Conservation (phyloP, 2,113 vertebrate species). For the Salvelinus sp. region DNA sequence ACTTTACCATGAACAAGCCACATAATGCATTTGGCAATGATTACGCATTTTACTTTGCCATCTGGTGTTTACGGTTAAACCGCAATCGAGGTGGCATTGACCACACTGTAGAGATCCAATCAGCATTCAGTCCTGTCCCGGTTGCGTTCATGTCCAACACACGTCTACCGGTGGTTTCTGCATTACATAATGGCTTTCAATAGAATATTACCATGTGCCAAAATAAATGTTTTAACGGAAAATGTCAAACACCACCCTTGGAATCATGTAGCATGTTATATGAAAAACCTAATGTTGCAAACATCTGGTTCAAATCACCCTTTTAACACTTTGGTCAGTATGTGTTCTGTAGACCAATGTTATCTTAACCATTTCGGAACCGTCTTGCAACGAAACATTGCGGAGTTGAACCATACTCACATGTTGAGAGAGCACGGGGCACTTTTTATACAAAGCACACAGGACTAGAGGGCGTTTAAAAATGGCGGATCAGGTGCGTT, state of each 20-base stretch:
- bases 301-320: not conserved
- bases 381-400: not conserved
- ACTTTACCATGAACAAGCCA: not conserved
- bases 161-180: not conserved
- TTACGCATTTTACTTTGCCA: not conserved
- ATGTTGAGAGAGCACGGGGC: not conserved
- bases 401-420: not conserved
- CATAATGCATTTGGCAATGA: not conserved
- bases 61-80: not conserved
- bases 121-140: slow-evolving; percentile 47
- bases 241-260: too few species aligned
- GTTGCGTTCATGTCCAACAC: slow-evolving; percentile 3
- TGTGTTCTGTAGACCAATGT: not conserved
- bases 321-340: not conserved
- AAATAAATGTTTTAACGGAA: too few species aligned
- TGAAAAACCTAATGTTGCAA: not conserved
- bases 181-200: not conserved
- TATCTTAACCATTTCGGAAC: not conserved
- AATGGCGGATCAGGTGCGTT: slow-evolving; percentile 64
- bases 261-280: too few species aligned
- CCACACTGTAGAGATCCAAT: slow-evolving; percentile 53
- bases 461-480: slow-evolving; percentile 25
- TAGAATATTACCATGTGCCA: not conserved
- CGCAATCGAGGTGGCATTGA: slow-evolving; percentile 20
- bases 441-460: not conserved